A percentile compares a stretch with the other conserved stretches of the same genome.
Evolutionary conservation across 2,113 vertebrate species (phyloP).

Genomic region (Steatornis caripensis): DNA sequence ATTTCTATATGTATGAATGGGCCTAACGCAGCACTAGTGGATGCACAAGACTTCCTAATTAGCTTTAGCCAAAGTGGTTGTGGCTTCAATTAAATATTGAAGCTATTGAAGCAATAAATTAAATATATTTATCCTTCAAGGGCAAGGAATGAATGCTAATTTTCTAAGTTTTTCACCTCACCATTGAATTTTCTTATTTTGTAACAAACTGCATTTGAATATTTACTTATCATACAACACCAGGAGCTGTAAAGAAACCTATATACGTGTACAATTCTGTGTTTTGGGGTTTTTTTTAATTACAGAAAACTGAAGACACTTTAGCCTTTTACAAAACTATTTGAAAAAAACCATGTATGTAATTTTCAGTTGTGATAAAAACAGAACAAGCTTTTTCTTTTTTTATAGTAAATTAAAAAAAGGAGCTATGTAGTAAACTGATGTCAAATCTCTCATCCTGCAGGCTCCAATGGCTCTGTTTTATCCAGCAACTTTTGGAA

Average conservation of each 20-base stretch:
- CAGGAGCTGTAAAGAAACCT: neutral
- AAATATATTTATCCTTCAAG: neutral
- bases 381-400: neutral
- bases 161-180: neutral
- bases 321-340: neutral
- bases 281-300: neutral
- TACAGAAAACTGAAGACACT: neutral
- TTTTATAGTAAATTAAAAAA: neutral
- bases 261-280: neutral
- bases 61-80: neutral
- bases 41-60: neutral
- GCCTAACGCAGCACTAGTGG: neutral
- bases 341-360: neutral
- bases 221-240: neutral
- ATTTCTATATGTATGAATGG: neutral
- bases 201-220: neutral
- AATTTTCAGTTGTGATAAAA: neutral
- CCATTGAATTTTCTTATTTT: neutral
- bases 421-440: neutral
- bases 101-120: no score
- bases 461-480: slow-evolving; percentile 97
- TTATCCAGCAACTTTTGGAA: slow-evolving; percentile 95
- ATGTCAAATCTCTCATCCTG: neutral
- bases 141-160: neutral
- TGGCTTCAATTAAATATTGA: neutral